Evolutionary conservation across 2,888 invertebrate species (phyloP), one percentile per base, ranked within the genome.

Genomic region (Drosophila multiciliata): DNA sequence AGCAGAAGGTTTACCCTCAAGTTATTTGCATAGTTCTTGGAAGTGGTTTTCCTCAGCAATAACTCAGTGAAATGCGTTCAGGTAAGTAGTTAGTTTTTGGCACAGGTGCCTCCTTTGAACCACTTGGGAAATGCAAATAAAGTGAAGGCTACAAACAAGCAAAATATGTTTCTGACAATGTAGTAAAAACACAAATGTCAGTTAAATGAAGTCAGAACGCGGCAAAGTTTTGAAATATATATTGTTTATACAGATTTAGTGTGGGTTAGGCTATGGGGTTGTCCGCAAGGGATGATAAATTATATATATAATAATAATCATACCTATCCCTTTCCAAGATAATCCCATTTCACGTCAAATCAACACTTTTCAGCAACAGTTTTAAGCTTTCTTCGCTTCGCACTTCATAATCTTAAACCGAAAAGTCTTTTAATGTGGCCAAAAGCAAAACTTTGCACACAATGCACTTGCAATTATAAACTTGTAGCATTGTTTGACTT

Each of bases 391-490:
- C 38, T 23, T 49, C 45, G 52, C 64, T 62, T 63, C 69, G 36
- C 66, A 71, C 48, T 53, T 61, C 49, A 62, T 68, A 77, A 77
- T 62, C 67, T 61, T 2, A 20, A 53, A 42, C 26, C 20, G 2
- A 26, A 29, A 69, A 52, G 40, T 64, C 75, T 38, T 49, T 79
- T 64, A 79, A 66, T 75, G 66, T 55, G n/a, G 40, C 57, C 70
- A 69, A 65, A 40, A 58, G 32, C 48, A 17, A 59, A 76, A 80
- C 49, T 80, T 80, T 49, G n/a, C 36, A 63, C 66, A 66, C 62
- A 76, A 76, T 52, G 54, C 66, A 29, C 42, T 65, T 52, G 57
- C 64, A 80, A 80, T 78, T 80, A 78, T 67, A 66, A 78, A 71
- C 66, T 75, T 66, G 66, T 45, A 35, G 80, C 80, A 79, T 78